Evolutionary conservation across 1,140 invertebrate genomes (phyloP).

Genomic region (Protaetia brevitarsis): DNA sequence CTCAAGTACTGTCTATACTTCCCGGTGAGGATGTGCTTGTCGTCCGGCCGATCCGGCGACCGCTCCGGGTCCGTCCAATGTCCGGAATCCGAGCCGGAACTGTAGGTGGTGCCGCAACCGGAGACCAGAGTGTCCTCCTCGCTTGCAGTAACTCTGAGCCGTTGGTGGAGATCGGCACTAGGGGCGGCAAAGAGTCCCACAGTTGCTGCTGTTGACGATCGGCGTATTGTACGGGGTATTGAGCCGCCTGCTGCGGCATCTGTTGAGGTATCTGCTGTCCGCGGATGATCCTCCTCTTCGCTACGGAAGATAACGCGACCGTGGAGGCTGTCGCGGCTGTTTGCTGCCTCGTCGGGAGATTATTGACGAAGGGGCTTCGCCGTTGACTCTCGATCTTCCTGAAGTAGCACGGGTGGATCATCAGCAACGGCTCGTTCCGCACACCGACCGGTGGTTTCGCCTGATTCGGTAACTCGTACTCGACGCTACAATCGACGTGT

Average conservation of each 20-base stretch:
- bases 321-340: background rate
- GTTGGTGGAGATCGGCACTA: slow-evolving; percentile 51
- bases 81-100: slow-evolving; percentile 39
- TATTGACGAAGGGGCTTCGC: slow-evolving; percentile 71
- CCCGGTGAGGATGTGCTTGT: slow-evolving; percentile 52
- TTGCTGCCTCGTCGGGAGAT: slow-evolving; percentile 56
- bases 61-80: slow-evolving; percentile 46
- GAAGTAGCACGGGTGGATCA: slow-evolving; percentile 85
- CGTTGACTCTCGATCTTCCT: slow-evolving; percentile 73
- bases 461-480: slow-evolving; percentile 78
- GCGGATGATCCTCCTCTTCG: slow-evolving; percentile 39
- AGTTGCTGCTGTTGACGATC: slow-evolving; percentile 37
- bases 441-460: slow-evolving; percentile 75
- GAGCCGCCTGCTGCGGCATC: slow-evolving; percentile 47
- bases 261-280: slow-evolving; percentile 41
- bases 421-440: slow-evolving; percentile 70
- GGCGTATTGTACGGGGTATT: slow-evolving; percentile 46
- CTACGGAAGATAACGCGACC: slow-evolving; percentile 37
- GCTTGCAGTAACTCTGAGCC: slow-evolving; percentile 43
- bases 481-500: slow-evolving; percentile 80
- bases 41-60: slow-evolving; percentile 45
- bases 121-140: slow-evolving; percentile 34
- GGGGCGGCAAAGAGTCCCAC: slow-evolving; percentile 50
- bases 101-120: slow-evolving; percentile 36
- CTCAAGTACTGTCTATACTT: slow-evolving; percentile 56